phyloP scores from a whole-genome alignment of 2,113 vertebrate species.

The Hydropotes inermis region DNA sequence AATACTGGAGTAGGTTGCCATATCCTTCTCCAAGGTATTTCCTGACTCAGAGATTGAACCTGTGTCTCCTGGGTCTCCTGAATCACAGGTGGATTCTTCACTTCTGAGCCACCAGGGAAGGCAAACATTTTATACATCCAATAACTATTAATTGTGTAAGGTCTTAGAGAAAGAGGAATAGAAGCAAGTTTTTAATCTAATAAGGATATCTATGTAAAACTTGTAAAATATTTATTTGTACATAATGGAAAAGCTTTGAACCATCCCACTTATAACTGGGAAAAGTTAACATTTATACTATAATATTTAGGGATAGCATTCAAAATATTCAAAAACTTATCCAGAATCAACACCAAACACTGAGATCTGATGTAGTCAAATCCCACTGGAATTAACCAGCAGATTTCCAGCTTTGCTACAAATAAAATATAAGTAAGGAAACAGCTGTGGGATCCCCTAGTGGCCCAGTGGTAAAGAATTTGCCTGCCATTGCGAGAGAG shows the following conservation, averaged over 20 bases:
- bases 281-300: neutral
- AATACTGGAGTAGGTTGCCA: neutral
- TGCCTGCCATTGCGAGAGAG: neutral
- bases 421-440: neutral
- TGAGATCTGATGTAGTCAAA: neutral
- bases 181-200: neutral
- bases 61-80: neutral
- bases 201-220: neutral
- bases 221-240: neutral
- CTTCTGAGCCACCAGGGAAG: neutral
- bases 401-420: neutral
- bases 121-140: neutral
- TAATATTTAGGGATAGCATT: neutral
- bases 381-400: neutral
- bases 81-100: neutral
- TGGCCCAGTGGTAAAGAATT: neutral
- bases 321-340: neutral
- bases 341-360: neutral
- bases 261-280: neutral
- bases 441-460: neutral
- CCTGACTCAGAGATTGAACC: neutral
- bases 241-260: neutral
- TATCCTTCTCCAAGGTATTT: neutral
- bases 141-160: neutral
- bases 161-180: neutral